phyloP scores from a whole-genome alignment of 1,140 invertebrate species.

The Zaprionus kolodkinae region DNA sequence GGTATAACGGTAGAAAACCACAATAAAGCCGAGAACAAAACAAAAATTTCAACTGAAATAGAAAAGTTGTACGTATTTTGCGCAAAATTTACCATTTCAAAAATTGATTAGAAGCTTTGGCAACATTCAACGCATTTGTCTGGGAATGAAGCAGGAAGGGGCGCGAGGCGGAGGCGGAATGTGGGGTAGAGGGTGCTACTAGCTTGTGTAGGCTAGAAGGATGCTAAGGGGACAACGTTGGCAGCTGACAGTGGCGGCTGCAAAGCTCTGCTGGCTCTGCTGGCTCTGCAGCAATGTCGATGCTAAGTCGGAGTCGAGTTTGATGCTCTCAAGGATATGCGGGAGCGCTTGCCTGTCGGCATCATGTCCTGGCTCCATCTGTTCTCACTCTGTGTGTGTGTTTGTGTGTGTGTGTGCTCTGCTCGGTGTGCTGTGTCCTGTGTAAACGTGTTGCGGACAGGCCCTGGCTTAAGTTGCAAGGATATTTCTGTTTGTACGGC shows the following conservation, averaged over 20 bases:
- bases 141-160: conserved; percentile 24
- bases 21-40: conserved; percentile 27
- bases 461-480: conserved; percentile 75
- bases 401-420: conserved; percentile 44
- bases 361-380: conserved; percentile 41
- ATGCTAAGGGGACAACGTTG: conserved; percentile 15
- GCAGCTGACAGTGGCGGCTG: conserved; percentile 39
- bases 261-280: background rate
- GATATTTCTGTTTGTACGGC: conserved; percentile 74
- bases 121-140: conserved; percentile 51
- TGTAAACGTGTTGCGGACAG: conserved; percentile 76
- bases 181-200: background rate
- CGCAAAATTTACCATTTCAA: conserved; percentile 61
- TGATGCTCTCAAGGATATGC: conserved; percentile 54
- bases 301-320: conserved; percentile 37
- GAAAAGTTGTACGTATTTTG: conserved; percentile 55
- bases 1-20: conserved; percentile 15
- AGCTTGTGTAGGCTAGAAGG: background rate
- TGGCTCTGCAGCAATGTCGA: conserved; percentile 29
- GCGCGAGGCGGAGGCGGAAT: background rate
- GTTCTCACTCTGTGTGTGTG: conserved; percentile 7
- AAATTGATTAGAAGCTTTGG: conserved; percentile 79
- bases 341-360: conserved; percentile 46
- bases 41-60: conserved; percentile 50
- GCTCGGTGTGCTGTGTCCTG: conserved; percentile 39